phyloP scores from a whole-genome alignment of 2,888 invertebrate species.

The Eumerus sabulonum region DNA sequence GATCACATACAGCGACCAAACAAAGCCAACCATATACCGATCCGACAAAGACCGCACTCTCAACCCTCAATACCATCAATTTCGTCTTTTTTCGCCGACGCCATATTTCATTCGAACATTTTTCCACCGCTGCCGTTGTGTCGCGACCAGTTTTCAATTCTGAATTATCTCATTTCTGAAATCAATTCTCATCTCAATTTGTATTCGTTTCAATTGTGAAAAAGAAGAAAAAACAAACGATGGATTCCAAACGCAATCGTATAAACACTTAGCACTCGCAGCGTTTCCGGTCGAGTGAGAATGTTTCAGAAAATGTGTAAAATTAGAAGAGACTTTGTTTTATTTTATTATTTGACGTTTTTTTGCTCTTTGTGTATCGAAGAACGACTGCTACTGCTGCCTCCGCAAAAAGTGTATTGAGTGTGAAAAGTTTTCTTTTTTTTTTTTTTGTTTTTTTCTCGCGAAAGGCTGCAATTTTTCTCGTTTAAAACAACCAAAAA shows the following conservation, averaged over 20 bases:
- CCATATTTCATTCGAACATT: conserved; percentile 72
- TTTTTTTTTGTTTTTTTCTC: not conserved
- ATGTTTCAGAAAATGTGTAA: conserved; percentile 63
- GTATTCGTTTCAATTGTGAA: too few relatives aligned
- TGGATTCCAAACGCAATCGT: conserved; percentile 51
- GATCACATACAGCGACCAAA: not conserved
- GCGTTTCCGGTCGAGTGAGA: conserved; percentile 49
- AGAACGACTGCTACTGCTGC: conserved; percentile 48
- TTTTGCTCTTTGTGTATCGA: conserved; percentile 63
- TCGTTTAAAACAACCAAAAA: not conserved
- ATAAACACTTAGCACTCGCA: conserved; percentile 45
- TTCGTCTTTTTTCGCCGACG: conserved; percentile 76
- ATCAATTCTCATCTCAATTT: conserved; percentile 36
- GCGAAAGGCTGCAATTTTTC: conserved; percentile 12
- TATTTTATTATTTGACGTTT: conserved; percentile 64
- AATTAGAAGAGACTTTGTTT: conserved; percentile 54
- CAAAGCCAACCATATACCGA: not conserved
- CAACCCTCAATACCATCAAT: conserved; percentile 18
- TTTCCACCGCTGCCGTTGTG: conserved; percentile 50
- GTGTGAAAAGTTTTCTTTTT: conserved; percentile 43
- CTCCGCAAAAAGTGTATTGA: conserved; percentile 63
- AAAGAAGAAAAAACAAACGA: conserved; percentile 31
- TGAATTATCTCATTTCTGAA: conserved; percentile 20
- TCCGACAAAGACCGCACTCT: conserved; percentile 26
- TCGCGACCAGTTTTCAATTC: conserved; percentile 28